Percentiles rank a stretch among this genome's conserved stretches.
phyloP scores from a whole-genome alignment of 2,113 vertebrate species.

The Urocolius indicus region DNA sequence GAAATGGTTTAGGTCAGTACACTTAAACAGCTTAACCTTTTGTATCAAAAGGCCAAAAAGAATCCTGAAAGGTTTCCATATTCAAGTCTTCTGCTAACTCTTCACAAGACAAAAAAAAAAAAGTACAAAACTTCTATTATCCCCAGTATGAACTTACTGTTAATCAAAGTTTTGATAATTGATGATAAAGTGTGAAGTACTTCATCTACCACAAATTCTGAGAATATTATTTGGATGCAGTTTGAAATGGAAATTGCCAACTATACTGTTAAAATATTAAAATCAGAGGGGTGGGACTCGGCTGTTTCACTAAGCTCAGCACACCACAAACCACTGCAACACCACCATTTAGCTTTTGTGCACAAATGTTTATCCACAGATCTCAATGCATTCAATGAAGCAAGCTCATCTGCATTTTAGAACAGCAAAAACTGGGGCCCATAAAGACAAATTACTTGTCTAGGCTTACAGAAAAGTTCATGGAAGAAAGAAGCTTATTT shows the following conservation, averaged over 20 bases:
- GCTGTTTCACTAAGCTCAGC: neutral
- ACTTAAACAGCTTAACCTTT: neutral
- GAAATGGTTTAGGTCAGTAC: neutral
- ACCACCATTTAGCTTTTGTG: neutral
- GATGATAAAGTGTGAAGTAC: neutral
- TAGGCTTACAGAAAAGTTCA: neutral
- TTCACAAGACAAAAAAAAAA: neutral
- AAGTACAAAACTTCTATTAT: neutral
- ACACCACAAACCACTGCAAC: neutral
- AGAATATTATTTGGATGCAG: neutral
- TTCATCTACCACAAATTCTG: neutral
- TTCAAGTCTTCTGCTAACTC: neutral
- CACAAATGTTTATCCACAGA: neutral
- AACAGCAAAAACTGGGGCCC: neutral
- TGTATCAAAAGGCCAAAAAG: neutral
- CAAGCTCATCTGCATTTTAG: neutral
- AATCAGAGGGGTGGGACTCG: neutral
- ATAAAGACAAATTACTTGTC: neutral
- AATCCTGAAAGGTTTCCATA: neutral
- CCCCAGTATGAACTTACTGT: neutral
- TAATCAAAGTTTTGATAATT: constrained; percentile 24
- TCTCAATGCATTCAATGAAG: neutral
- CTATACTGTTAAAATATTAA: constrained; percentile 40
- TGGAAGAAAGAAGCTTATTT: neutral
- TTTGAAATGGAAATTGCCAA: neutral